phyloP scores from a whole-genome alignment of 2,797 vertebrate genomes.

The Diplodus puntazzo region DNA sequence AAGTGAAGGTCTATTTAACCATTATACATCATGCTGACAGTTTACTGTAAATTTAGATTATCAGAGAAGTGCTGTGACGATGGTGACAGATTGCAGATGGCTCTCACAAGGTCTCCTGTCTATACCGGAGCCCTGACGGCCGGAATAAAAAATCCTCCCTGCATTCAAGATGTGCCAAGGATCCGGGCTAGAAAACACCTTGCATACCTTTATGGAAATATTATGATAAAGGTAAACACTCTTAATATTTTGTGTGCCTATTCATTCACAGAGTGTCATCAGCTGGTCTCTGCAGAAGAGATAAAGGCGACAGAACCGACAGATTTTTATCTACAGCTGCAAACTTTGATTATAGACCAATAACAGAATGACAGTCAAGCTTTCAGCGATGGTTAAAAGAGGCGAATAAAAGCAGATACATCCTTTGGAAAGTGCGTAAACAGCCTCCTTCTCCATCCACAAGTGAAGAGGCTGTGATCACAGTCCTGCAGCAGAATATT shows the following conservation, averaged over 20 bases:
- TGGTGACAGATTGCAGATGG: slow-evolving; percentile 78
- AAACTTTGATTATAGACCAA: slow-evolving; percentile 12
- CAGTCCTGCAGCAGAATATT: background rate
- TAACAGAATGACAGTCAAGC: background rate
- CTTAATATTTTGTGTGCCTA: background rate
- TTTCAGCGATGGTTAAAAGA: background rate
- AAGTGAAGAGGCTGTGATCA: background rate
- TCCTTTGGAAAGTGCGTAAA: background rate
- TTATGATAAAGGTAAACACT: slow-evolving; percentile 33
- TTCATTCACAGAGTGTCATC: background rate
- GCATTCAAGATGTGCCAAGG: slow-evolving; percentile 49
- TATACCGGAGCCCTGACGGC: slow-evolving; percentile 41
- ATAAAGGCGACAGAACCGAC: background rate
- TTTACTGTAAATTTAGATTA: slow-evolving; percentile 84
- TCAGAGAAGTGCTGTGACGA: slow-evolving; percentile 79
- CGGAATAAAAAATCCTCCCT: slow-evolving; percentile 49
- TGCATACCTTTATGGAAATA: slow-evolving; percentile 46
- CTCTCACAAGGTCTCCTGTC: slow-evolving; percentile 76
- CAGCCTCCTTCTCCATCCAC: background rate
- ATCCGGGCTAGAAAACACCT: slow-evolving; percentile 36
- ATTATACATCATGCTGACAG: slow-evolving; percentile 79
- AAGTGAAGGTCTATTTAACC: slow-evolving; percentile 77
- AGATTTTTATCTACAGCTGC: background rate
- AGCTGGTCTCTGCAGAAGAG: background rate
- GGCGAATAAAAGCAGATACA: slow-evolving; percentile 2